phyloP scores from a whole-genome alignment of 2,888 invertebrate species.

The Lithophane leautieri region DNA sequence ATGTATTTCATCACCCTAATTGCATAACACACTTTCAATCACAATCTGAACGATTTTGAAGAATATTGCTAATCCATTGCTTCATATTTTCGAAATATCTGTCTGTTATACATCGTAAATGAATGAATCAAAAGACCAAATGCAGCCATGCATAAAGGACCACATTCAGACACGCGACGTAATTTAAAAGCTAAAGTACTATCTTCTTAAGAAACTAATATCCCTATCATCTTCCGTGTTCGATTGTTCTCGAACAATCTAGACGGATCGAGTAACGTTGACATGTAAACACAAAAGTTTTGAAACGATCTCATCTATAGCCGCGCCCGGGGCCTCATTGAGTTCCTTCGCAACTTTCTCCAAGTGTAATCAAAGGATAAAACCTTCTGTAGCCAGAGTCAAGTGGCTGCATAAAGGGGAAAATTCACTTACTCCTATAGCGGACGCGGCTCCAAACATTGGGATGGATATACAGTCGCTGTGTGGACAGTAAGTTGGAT shows the following conservation, averaged over 20 bases:
- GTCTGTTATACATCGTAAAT: no score
- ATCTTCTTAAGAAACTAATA: conserved; percentile 44
- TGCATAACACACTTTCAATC: no score
- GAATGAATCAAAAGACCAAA: neutral
- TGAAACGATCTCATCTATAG: conserved; percentile 79
- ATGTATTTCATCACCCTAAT: no score
- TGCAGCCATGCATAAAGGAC: neutral
- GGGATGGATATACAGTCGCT: conserved; percentile 68
- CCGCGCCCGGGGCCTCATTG: conserved; percentile 74
- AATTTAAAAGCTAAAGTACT: conserved; percentile 33
- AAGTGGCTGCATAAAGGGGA: conserved; percentile 85
- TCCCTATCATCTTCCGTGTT: conserved; percentile 36
- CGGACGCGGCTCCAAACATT: conserved; percentile 85
- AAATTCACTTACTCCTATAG: conserved; percentile 87
- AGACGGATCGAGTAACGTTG: conserved; percentile 59
- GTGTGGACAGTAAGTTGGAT: conserved; percentile 65
- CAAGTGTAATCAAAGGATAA: conserved; percentile 86
- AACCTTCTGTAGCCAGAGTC: conserved; percentile 81
- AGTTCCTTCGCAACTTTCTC: conserved; percentile 73
- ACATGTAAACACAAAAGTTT: conserved; percentile 74
- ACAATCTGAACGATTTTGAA: no score
- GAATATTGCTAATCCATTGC: no score
- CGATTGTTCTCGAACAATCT: conserved; percentile 57
- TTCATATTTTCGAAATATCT: no score
- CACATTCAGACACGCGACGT: neutral